phyloP scores from a whole-genome alignment of 2,888 invertebrate species.

The Drosophila neotestacea region DNA sequence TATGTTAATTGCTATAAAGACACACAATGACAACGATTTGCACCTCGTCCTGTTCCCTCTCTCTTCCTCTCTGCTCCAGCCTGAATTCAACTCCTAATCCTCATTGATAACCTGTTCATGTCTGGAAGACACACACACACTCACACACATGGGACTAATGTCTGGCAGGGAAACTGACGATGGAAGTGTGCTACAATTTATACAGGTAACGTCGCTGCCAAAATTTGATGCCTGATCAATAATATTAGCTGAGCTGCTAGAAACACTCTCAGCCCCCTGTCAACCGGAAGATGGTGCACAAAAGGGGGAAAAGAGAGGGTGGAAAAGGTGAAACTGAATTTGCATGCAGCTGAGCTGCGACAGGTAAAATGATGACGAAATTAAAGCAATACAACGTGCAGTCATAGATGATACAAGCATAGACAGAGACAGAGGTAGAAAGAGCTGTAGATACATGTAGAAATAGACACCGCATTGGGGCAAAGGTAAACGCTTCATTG shows the following conservation, averaged over 20 bases:
- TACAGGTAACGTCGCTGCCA: constrained; percentile 35
- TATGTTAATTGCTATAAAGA: constrained; percentile 61
- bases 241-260: constrained; percentile 68
- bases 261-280: constrained; percentile 13
- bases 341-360: constrained; percentile 67
- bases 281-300: constrained; percentile 1
- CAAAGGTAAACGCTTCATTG: constrained; percentile 49
- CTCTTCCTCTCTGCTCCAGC: not conserved
- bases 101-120: constrained; percentile 42
- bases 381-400: constrained; percentile 73
- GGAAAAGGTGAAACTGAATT: constrained; percentile 41
- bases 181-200: constrained; percentile 69
- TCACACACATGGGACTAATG: not conserved
- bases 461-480: constrained; percentile 23
- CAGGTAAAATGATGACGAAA: constrained; percentile 68
- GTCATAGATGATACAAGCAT: constrained; percentile 44
- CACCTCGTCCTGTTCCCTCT: not conserved
- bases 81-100: not conserved
- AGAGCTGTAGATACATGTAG: constrained; percentile 1
- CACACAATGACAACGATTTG: constrained; percentile 37
- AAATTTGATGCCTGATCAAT: constrained; percentile 78
- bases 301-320: not conserved
- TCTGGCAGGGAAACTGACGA: constrained; percentile 28
- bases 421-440: constrained; percentile 11
- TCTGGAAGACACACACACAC: constrained; percentile 16